Base-by-base conservation (phyloP, 2,113 vertebrate genomes). In the Procavia capensis region DNA sequence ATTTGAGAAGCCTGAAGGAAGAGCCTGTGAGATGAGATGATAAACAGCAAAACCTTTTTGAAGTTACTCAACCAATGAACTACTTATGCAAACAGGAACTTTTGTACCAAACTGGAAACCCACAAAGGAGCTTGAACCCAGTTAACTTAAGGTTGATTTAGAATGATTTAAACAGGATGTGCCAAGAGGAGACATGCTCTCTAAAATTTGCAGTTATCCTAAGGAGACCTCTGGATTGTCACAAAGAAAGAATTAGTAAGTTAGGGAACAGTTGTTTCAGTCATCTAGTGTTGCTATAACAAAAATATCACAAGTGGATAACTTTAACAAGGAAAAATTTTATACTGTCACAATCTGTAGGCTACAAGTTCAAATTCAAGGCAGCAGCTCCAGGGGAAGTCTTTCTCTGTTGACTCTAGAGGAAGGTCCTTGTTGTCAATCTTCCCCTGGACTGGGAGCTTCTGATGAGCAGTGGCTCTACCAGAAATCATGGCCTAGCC, bases 101-200 rank as follows among this genome's bases (percentile, higher is more conserved):
- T 93, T 70, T 89, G n/a, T 14, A 79, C 31, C 41, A 4, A 83
- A 74, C n/a, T 89, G 43, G 45, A 95, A 91, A 79, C 34, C 64
- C 70, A 47, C 34, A 47, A 45, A n/a, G 24, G 66, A 63, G 39
- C 45, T n/a, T 59, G 22, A 88, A 47, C n/a, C 54, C 79, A 36
- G n/a, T 45, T 80, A 57, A 68, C 6, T 95, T 74, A 31, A 22
- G 17, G 17, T 85, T 90, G 20, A 63, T 27, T 85, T 63, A 27
- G 54, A 91, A 25, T 57, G 61, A 41, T 17, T 70, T 70, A 88
- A 29, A 74, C 9, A 90, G 83, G 88, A 47, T 7, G 5, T 2
- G 9, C 19, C 11, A 89, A 91, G 22, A 88, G 81, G 47, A 93
- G 89, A 80, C 70, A 83, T 89, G n/a, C 25, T 90, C 34, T 70